Base-by-base conservation (phyloP, 2,797 vertebrate species). In the Alosa sapidissima region DNA sequence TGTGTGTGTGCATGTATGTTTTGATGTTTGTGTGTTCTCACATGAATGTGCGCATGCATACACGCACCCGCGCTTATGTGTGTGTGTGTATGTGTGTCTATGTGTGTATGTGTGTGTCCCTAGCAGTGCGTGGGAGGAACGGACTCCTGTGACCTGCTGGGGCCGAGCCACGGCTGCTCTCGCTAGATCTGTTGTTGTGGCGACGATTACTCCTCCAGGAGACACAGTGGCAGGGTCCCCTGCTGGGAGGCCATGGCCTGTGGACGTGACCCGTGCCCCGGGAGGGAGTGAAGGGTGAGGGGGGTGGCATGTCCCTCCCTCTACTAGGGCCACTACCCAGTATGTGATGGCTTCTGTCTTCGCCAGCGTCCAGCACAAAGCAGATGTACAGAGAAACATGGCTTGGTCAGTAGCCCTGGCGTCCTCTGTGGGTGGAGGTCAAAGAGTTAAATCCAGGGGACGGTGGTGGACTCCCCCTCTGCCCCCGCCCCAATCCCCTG, bases 121-220 rank as follows among this genome's bases (percentile, higher is more conserved):
- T 65, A 1, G 11, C 11, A 41, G 28, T 72, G 9, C 36, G 68
- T 45, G 36, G 36, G 68, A 75, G 72, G 72, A 47, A 47, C 2
- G 19, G 19, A 78, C 72, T 78, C 72, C 41, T 19, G 72, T 78
- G 72, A 75, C 68, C 68, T 78, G 41, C 72, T 36, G 68, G 24
- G 28, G 9, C 62, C 28, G 28, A 41, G 68, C 28, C 33, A 36
- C 6, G 68, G 21, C 68, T 41, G 68, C 68, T 36, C 68, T 28
- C 28, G 33, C 68, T 72, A 14, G 14, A 19, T 72, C 68, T 72
- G 68, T 72, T 72, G 33, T 16, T 41, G 28, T 41, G 33, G 33
- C 8, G 68, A 72, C 21, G 68, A 72, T 72, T 41, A 41, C 33
- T 72, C 33, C 68, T 72, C 33, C 41, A 28, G 41, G 68, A 45